Evolutionary conservation across 2,113 vertebrate genomes (phyloP).

Genomic region (Lepus timidus): DNA sequence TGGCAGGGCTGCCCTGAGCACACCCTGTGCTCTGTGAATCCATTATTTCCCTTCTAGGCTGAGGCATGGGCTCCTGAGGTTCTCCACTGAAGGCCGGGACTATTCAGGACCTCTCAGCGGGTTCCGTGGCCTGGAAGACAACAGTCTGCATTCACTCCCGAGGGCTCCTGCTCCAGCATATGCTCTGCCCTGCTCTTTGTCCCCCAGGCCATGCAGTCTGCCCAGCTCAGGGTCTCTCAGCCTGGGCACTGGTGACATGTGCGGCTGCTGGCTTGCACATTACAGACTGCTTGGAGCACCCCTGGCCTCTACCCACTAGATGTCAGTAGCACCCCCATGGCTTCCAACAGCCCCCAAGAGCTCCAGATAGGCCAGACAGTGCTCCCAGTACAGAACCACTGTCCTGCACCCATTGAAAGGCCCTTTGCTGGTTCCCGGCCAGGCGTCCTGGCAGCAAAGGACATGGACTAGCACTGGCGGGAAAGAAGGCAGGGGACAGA

Average conservation of each 20-base stretch:
- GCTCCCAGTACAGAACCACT: background rate
- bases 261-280: background rate
- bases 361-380: background rate
- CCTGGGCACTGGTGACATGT: background rate
- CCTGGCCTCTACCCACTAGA: constrained; percentile 54
- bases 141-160: background rate
- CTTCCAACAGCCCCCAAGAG: background rate
- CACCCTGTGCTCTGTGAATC: background rate
- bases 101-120: background rate
- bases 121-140: too few relatives aligned
- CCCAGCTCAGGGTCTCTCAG: background rate
- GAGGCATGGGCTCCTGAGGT: background rate
- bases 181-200: background rate
- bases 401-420: background rate
- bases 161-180: background rate
- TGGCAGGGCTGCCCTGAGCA: background rate
- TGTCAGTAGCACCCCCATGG: constrained; percentile 40
- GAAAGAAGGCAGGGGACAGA: background rate
- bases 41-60: background rate
- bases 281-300: background rate
- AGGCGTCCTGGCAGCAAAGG: background rate
- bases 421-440: background rate
- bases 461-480: background rate
- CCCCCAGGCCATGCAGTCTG: background rate
- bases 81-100: background rate